phyloP scores from a whole-genome alignment of 2,113 vertebrate genomes.

The Gallinago undulata region DNA sequence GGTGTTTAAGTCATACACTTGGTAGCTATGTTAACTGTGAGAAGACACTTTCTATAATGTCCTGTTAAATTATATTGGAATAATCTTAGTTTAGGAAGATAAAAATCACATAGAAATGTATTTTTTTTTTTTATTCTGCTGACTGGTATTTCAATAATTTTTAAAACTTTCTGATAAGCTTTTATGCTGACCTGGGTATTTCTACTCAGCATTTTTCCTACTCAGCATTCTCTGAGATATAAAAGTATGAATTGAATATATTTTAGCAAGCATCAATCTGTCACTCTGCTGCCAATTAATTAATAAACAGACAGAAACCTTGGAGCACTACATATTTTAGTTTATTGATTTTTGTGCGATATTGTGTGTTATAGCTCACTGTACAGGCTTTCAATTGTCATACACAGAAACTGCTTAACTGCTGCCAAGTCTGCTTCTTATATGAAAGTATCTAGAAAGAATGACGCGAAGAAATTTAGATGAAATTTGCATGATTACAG shows the following conservation, averaged over 20 bases:
- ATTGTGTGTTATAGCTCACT: neutral
- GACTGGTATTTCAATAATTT: neutral
- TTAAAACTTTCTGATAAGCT: neutral
- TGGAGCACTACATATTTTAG: neutral
- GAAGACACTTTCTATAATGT: neutral
- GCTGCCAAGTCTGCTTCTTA: neutral
- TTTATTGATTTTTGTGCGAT: conserved; percentile 18
- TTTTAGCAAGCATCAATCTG: conserved; percentile 15
- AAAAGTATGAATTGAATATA: neutral
- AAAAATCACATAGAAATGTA: neutral
- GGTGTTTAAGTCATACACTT: neutral
- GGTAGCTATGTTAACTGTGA: neutral
- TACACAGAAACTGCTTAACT: neutral
- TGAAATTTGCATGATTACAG: neutral
- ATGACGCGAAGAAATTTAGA: neutral
- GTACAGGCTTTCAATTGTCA: neutral
- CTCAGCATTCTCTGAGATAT: neutral
- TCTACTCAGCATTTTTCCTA: neutral
- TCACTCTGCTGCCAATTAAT: conserved; percentile 1
- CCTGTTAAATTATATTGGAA: neutral
- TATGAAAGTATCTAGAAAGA: neutral
- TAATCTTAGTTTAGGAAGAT: neutral
- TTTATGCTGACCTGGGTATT: conserved; percentile 18
- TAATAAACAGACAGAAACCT: conserved; percentile 19
- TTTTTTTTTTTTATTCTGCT: conserved; percentile 52